Evolutionary conservation across 2,888 invertebrate genomes (phyloP).

Genomic region (Stenolophus ochropezus): DNA sequence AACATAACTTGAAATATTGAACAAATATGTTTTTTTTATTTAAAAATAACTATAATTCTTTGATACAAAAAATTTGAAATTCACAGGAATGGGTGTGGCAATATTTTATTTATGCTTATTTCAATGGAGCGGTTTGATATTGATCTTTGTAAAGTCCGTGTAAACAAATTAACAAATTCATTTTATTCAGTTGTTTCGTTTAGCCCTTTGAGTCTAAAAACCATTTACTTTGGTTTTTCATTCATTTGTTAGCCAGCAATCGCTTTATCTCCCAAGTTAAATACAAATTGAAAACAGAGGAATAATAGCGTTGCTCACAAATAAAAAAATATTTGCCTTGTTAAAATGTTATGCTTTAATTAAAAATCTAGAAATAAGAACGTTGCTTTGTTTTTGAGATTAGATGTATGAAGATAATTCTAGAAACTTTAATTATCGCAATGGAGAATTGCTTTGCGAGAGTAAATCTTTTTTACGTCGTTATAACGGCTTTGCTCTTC

Average conservation of each 20-base stretch:
- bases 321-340: slow-evolving; percentile 1
- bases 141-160: neutral
- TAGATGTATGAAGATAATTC: slow-evolving; percentile 10
- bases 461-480: neutral
- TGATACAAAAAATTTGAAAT: too few relatives aligned
- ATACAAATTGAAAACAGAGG: slow-evolving; percentile 8
- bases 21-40: too few relatives aligned
- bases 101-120: too few relatives aligned
- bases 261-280: slow-evolving; percentile 14
- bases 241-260: slow-evolving; percentile 2
- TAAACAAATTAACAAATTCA: neutral
- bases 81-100: too few relatives aligned
- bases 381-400: neutral
- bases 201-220: neutral
- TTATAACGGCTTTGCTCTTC: too few relatives aligned
- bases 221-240: slow-evolving; percentile 22
- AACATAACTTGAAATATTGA: too few relatives aligned
- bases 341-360: slow-evolving; percentile 17
- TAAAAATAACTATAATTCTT: too few relatives aligned
- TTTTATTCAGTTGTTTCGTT: neutral
- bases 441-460: neutral
- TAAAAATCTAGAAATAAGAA: neutral
- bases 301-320: neutral
- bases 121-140: too few relatives aligned
- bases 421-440: slow-evolving; percentile 18